A percentile compares a stretch with the other conserved stretches of the same genome.
These are phyloP conservation scores for Nebria salina DNA, from an alignment of 2,888 invertebrate species.

Conservation along the genomic window DNA sequence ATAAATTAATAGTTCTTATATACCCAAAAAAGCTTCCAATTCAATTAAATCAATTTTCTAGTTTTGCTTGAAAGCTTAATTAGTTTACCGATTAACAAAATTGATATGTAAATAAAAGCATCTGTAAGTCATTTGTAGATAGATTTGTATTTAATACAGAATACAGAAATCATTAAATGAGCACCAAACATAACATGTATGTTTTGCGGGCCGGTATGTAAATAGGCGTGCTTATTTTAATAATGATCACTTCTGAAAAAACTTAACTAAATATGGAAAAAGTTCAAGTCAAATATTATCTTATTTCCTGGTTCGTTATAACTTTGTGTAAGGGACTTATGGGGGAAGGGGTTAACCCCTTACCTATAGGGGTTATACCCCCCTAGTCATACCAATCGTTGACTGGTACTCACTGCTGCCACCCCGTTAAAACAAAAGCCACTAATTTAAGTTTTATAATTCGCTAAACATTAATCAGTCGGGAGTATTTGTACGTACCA, in stretches of 20 bases:
- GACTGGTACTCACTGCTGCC: constrained; percentile 1
- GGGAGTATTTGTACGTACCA: not conserved
- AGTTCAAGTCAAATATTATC: not conserved
- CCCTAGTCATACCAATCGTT: not conserved
- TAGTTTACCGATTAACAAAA: too few species aligned
- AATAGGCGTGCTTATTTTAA: too few species aligned
- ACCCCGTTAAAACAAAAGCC: not conserved
- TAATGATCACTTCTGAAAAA: not conserved
- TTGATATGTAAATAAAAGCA: too few species aligned
- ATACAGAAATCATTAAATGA: too few species aligned
- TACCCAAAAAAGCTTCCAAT: not conserved
- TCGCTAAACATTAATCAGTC: not conserved
- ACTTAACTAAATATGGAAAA: not conserved
- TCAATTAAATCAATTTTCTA: too few species aligned
- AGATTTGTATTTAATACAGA: too few species aligned
- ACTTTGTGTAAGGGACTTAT: not conserved
- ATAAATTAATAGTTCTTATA: not conserved
- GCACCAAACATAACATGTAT: too few species aligned
- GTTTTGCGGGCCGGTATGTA: too few species aligned
- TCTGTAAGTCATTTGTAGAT: too few species aligned
- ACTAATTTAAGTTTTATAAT: constrained; percentile 1
- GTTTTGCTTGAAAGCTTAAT: too few species aligned
- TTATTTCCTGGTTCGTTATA: not conserved
- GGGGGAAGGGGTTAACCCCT: not conserved
- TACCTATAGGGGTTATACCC: not conserved